A percentile compares a stretch with the other conserved stretches of the same genome.
These are phyloP conservation scores for Dolichallabes microphthalmus DNA, from an alignment of 2,113 vertebrate species.

Conservation along the genomic window DNA sequence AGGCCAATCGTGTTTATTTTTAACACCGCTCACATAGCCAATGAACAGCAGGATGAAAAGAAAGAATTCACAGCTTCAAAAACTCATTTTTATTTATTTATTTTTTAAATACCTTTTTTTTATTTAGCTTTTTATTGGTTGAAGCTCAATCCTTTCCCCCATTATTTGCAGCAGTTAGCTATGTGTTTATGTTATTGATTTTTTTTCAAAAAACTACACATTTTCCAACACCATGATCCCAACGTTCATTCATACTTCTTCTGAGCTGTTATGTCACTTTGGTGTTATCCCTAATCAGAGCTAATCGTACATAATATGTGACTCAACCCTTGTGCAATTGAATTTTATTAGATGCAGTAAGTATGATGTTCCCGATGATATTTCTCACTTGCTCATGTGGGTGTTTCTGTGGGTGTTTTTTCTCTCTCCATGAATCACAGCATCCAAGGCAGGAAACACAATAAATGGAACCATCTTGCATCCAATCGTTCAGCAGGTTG, in stretches of 20 bases:
- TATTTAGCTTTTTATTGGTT: background rate
- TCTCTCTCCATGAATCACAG: conserved; percentile 1
- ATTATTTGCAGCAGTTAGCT: background rate
- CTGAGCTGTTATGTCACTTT: background rate
- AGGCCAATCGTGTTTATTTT: background rate
- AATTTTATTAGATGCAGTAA: background rate
- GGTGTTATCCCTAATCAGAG: background rate
- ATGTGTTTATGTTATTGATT: background rate
- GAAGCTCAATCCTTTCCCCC: too few relatives aligned
- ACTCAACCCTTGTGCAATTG: background rate
- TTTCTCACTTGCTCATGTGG: background rate
- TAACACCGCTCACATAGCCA: background rate
- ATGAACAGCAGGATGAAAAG: background rate
- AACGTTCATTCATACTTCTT: background rate
- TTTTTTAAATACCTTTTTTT: background rate
- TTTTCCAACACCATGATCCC: background rate
- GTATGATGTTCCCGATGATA: background rate
- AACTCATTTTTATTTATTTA: background rate
- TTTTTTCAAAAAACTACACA: background rate
- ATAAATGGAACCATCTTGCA: background rate
- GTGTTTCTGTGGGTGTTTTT: conserved; percentile 10
- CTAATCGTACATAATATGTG: background rate
- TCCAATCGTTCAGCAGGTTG: background rate
- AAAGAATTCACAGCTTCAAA: background rate
- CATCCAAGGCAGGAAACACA: background rate